These are phyloP conservation scores for Agrilus mali DNA, from an alignment of 2,888 invertebrate species.

Conservation along the genomic window DNA sequence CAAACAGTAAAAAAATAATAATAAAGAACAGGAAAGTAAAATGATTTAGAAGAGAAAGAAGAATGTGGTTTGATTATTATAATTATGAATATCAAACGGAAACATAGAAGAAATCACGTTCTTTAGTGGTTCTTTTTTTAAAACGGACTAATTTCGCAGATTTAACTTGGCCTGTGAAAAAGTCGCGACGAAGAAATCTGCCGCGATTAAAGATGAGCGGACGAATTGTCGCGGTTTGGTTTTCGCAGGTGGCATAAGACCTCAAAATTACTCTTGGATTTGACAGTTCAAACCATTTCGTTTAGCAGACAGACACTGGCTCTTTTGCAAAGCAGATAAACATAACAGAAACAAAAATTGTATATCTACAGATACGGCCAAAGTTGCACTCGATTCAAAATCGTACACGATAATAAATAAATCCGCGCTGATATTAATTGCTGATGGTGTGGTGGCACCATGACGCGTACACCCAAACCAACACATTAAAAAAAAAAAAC, in stretches of 20 bases:
- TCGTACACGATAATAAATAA: too few relatives aligned
- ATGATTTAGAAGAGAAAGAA: background rate
- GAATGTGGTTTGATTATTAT: too few relatives aligned
- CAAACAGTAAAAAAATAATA: conserved; percentile 5
- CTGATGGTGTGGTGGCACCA: conserved; percentile 5
- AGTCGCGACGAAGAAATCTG: too few relatives aligned
- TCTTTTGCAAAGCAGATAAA: conserved; percentile 4
- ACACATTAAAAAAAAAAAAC: conserved; percentile 3
- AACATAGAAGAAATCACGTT: too few relatives aligned
- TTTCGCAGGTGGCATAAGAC: conserved; percentile 21
- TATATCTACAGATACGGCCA: background rate
- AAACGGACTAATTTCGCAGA: conserved; percentile 27
- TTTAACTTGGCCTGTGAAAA: conserved; percentile 29
- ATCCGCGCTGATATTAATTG: background rate
- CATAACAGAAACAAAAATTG: background rate
- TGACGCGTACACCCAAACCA: conserved; percentile 20
- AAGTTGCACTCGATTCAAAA: too few relatives aligned
- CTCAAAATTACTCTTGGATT: conserved; percentile 38
- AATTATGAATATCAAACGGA: too few relatives aligned
- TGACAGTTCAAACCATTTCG: conserved; percentile 30
- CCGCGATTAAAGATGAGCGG: too few relatives aligned
- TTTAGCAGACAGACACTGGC: conserved; percentile 6
- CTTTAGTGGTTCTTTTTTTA: too few relatives aligned
- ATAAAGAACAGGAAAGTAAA: conserved; percentile 2
- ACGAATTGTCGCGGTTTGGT: too few relatives aligned